Conservation (phyloP, 2,797 vertebrate genomes). For the Fratercula arctica region DNA sequence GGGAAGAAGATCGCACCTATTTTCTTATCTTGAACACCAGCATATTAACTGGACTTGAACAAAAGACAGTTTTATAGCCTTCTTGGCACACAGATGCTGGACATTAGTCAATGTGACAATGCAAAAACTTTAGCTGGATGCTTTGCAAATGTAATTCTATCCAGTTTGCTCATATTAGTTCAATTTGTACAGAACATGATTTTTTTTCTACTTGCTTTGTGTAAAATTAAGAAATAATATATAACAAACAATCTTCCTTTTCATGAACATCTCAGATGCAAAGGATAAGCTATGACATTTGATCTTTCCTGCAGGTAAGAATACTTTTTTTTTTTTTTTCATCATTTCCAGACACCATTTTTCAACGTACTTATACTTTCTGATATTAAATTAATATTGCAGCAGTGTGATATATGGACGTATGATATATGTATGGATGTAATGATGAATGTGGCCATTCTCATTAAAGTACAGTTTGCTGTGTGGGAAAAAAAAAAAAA, state of each 20-base stretch:
- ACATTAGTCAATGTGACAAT: not conserved
- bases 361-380: not conserved
- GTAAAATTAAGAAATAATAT: not conserved
- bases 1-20: not conserved
- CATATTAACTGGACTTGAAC: not conserved
- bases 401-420: not conserved
- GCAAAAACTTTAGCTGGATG: not conserved
- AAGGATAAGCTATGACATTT: not conserved
- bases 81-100: not conserved
- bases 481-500: not conserved
- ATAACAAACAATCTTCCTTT: not conserved
- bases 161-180: not conserved
- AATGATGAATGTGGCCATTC: constrained; percentile 17
- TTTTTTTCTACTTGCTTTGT: not conserved
- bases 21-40: not conserved
- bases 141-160: not conserved
- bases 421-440: too few species aligned
- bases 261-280: not conserved
- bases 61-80: constrained; percentile 2
- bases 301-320: not conserved
- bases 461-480: constrained; percentile 43
- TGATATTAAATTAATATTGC: constrained; percentile 15
- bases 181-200: not conserved
- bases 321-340: not conserved
- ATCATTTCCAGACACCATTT: not conserved